Percentiles rank a stretch among this genome's conserved stretches.
These are phyloP conservation scores for Eueremaeus valkanovi DNA, from an alignment of 2,888 invertebrate genomes.

Conservation along the genomic window DNA sequence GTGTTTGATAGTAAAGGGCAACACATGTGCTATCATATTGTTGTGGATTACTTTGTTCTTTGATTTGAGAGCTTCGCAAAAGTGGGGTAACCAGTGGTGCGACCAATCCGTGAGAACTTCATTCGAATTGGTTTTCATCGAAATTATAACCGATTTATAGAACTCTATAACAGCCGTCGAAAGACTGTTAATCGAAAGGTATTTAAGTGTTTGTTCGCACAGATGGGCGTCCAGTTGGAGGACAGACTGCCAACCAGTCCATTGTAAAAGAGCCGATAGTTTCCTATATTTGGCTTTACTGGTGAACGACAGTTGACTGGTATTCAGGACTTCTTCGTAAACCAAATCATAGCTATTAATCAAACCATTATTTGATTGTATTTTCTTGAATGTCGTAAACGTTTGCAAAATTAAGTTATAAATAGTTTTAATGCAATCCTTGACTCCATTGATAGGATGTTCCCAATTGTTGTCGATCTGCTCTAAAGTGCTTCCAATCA, in stretches of 20 bases:
- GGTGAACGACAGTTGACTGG: conserved; percentile 17
- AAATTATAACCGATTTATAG: conserved; percentile 28
- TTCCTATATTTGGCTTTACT: conserved; percentile 38
- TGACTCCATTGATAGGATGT: conserved; percentile 33
- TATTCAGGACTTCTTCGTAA: background rate
- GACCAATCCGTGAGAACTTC: conserved; percentile 29
- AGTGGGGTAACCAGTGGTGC: background rate
- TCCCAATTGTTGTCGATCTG: conserved; percentile 38
- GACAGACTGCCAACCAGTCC: background rate
- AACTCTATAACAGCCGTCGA: conserved; percentile 32
- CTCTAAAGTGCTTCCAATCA: conserved; percentile 10
- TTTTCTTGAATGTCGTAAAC: background rate
- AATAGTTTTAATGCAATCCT: conserved; percentile 16
- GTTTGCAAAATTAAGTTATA: conserved; percentile 12
- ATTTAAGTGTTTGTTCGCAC: conserved; percentile 16
- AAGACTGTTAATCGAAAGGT: conserved; percentile 36
- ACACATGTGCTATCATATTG: conserved; percentile 21
- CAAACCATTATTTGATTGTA: background rate
- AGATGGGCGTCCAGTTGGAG: conserved; percentile 2
- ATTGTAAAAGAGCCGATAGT: conserved; percentile 10
- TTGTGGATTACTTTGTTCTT: conserved; percentile 37
- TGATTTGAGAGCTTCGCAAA: background rate
- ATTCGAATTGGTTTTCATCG: background rate
- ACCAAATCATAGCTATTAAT: conserved; percentile 15
- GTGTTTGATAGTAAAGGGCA: conserved; percentile 34